Conservation (phyloP, 2,888 invertebrate species). For the Stictocephala bisonia region DNA sequence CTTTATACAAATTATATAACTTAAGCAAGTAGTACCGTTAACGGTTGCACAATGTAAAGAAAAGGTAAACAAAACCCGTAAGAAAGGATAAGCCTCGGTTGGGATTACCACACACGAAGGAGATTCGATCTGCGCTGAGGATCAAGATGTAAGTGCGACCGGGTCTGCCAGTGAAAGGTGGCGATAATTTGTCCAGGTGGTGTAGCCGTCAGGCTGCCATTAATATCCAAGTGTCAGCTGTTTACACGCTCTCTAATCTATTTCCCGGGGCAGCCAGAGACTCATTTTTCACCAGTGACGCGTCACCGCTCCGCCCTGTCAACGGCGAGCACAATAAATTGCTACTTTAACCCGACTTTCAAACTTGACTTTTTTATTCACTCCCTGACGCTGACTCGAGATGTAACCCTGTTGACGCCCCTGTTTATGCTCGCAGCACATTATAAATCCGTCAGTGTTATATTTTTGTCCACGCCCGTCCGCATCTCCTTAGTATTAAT, state of each 20-base stretch:
- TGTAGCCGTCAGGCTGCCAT: constrained; percentile 38
- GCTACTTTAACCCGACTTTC: constrained; percentile 45
- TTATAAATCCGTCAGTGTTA: constrained; percentile 17
- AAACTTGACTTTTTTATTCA: constrained; percentile 45
- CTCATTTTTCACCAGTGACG: constrained; percentile 49
- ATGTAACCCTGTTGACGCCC: constrained; percentile 10
- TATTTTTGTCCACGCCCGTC: constrained; percentile 21
- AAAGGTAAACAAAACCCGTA: too few relatives aligned
- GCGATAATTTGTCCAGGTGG: constrained; percentile 50
- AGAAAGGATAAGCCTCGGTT: too few relatives aligned
- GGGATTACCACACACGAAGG: too few relatives aligned
- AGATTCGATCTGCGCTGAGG: too few relatives aligned
- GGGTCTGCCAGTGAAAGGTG: constrained; percentile 43
- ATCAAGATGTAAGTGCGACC: neutral
- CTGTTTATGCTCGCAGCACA: constrained; percentile 25
- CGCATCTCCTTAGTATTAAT: constrained; percentile 5
- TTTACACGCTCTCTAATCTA: constrained; percentile 51
- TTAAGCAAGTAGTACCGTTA: too few relatives aligned
- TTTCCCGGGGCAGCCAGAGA: constrained; percentile 45
- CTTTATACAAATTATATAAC: too few relatives aligned
- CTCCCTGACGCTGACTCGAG: constrained; percentile 4
- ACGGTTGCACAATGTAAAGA: too few relatives aligned
- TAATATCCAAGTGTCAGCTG: constrained; percentile 49
- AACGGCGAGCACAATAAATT: constrained; percentile 43
- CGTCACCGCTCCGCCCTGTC: constrained; percentile 47